A percentile compares a stretch with the other conserved stretches of the same genome.
phyloP scores from a whole-genome alignment of 2,797 vertebrate species.

The Malurus splendens region DNA sequence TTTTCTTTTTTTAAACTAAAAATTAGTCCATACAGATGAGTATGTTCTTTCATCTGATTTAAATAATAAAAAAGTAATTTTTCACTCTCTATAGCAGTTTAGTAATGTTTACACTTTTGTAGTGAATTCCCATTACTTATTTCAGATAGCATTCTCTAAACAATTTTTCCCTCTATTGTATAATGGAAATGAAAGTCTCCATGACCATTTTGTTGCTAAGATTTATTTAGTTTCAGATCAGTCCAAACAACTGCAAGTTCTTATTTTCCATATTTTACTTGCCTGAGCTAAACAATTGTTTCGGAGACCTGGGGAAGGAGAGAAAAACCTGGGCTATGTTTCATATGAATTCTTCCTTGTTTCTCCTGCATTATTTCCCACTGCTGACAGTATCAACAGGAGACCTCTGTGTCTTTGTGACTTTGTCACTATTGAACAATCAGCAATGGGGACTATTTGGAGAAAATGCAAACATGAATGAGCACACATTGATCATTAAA shows the following conservation, averaged over 20 bases:
- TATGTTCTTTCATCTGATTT: neutral
- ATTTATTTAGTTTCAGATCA: neutral
- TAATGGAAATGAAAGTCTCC: neutral
- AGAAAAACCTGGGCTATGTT: neutral
- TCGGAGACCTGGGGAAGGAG: neutral
- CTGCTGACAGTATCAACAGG: neutral
- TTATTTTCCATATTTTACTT: neutral
- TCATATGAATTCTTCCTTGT: neutral
- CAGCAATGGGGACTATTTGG: neutral
- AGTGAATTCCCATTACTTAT: neutral
- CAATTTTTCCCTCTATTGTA: rapidly evolving
- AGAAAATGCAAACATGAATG: rapidly evolving
- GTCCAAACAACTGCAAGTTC: neutral
- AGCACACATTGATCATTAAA: rapidly evolving
- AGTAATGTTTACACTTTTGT: neutral
- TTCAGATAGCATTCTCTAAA: neutral
- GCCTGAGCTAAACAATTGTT: neutral
- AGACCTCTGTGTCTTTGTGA: neutral
- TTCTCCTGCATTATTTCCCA: neutral
- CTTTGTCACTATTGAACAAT: neutral
- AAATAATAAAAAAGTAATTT: neutral
- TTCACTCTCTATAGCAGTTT: neutral
- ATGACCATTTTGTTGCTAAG: neutral
- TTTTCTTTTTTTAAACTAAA: neutral
- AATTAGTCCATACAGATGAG: neutral